A percentile compares a stretch with the other conserved stretches of the same genome.
Conservation (phyloP, 1,140 invertebrate genomes). For the Orussus abietinus region DNA sequence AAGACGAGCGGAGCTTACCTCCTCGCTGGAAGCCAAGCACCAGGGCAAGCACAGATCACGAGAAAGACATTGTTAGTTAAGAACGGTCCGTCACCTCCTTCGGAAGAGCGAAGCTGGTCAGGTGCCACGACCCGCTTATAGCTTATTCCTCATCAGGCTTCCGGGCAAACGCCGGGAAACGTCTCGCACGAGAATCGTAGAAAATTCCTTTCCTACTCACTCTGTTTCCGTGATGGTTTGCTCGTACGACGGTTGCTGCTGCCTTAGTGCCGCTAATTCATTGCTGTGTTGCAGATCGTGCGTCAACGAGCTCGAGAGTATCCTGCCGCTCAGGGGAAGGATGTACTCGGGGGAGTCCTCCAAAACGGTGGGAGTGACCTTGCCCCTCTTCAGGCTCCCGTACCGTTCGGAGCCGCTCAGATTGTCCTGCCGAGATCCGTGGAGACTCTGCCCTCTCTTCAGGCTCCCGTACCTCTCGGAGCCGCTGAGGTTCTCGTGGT, state of each 20-base stretch:
- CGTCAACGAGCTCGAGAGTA: constrained; percentile 44
- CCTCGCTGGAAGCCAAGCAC: constrained; percentile 25
- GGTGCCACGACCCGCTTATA: too few species aligned
- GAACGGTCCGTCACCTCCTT: constrained; percentile 37
- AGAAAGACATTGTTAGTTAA: constrained; percentile 38
- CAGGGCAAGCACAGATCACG: constrained; percentile 41
- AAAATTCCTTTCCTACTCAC: constrained; percentile 39
- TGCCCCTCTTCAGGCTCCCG: constrained; percentile 45
- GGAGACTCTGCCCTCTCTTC: constrained; percentile 45
- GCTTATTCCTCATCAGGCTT: too few species aligned
- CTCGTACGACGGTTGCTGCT: constrained; percentile 39
- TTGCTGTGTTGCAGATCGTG: constrained; percentile 49
- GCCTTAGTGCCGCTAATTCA: constrained; percentile 43
- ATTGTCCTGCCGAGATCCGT: constrained; percentile 45
- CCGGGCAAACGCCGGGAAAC: too few species aligned
- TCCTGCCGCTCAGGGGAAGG: constrained; percentile 46
- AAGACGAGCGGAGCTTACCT: constrained; percentile 31
- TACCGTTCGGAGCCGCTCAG: constrained; percentile 42
- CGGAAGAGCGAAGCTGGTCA: too few species aligned
- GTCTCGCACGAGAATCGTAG: constrained; percentile 1
- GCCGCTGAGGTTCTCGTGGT: constrained; percentile 44
- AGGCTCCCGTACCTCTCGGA: constrained; percentile 46
- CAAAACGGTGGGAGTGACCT: constrained; percentile 40
- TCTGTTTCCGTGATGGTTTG: constrained; percentile 55
- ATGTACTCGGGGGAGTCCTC: constrained; percentile 47